Evolutionary conservation across 2,797 vertebrate species (phyloP), one percentile per base, ranked within the genome.

Genomic region (Enoplosus armatus): DNA sequence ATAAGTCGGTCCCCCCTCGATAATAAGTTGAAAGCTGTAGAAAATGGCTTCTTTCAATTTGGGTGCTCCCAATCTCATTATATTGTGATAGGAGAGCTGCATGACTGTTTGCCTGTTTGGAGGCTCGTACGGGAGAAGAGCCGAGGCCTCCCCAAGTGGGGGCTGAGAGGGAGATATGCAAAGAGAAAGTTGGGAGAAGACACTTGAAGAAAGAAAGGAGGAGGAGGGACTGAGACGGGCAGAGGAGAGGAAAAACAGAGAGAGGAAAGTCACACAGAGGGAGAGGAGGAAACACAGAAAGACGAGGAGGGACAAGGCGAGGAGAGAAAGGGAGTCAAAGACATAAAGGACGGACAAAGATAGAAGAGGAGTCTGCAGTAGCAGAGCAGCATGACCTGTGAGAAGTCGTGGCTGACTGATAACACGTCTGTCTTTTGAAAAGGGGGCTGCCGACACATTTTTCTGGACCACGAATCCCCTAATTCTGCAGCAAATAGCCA

Each of bases 21-120:
- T 93, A 94, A 94, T 92, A 94, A 94, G 93, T 94, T 95, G 93
- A 95, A 94, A 94, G 95, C 94, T 94, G 94, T 92, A 95, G 94
- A 96, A 95, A 96, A 95, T 95, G 94, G 94, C 92, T 92, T 93
- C 93, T 94, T 94, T 96, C 94, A 89, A 93, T 95, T 94, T 92
- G 90, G 91, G 79, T 73, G 87, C 90, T 86, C 88, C 82, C 91
- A 94, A 94, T 94, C 92, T 95, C 93, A 94, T 95, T 95, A 94
- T 87, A 87, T 85, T 90, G 91, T 67, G 88, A 92, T 87, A 83
- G 89, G 80, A 68, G 80, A 92, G 88, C 90, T 24, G 89, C 85
- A 82, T 86, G 89, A 83, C 85, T 91, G 87, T 84, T 88, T 78
- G 90, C 73, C 81, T 85, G 82, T 86, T 87, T 87, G 89, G 85